phyloP scores from a whole-genome alignment of 2,888 invertebrate species.

The Caenorhabditis panamensis region DNA sequence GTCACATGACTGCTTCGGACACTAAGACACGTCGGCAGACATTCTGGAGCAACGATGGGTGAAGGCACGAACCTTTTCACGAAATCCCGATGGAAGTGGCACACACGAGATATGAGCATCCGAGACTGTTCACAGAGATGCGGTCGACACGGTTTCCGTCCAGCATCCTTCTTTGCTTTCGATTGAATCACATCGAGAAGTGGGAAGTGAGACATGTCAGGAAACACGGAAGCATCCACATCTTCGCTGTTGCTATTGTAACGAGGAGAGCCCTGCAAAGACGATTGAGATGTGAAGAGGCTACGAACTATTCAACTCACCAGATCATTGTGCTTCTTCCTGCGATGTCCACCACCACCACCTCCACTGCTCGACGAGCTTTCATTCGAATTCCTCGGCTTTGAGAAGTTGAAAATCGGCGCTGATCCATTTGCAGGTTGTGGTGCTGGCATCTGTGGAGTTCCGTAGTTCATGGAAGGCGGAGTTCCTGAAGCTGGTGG shows the following conservation, averaged over 20 bases:
- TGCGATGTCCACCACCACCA: conserved; percentile 27
- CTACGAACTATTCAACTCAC: conserved; percentile 2
- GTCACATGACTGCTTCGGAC: conserved; percentile 34
- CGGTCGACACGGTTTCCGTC: conserved; percentile 60
- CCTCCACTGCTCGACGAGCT: conserved; percentile 24
- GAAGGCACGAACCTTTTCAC: conserved; percentile 38
- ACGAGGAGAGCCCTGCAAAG: conserved; percentile 52
- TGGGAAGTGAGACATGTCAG: conserved; percentile 60
- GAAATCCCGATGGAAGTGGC: conserved; percentile 60
- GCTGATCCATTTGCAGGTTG: conserved; percentile 39
- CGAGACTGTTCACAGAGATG: conserved; percentile 62
- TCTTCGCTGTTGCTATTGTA: conserved; percentile 42
- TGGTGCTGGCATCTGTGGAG: conserved; percentile 42
- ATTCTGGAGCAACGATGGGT: neutral
- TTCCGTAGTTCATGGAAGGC: conserved; percentile 52
- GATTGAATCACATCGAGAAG: conserved; percentile 58
- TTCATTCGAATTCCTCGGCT: conserved; percentile 45
- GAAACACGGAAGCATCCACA: conserved; percentile 40
- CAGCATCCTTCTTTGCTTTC: conserved; percentile 59
- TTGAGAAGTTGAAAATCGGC: conserved; percentile 55
- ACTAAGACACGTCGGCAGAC: neutral
- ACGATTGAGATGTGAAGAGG: neutral
- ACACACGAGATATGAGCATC: conserved; percentile 59
- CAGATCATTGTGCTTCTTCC: conserved; percentile 54
- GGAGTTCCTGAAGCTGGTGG: conserved; percentile 34